phyloP scores from a whole-genome alignment of 30 jellyfish, hydroid and myxozoan genomes.

The Turritopsis dohrnii region DNA sequence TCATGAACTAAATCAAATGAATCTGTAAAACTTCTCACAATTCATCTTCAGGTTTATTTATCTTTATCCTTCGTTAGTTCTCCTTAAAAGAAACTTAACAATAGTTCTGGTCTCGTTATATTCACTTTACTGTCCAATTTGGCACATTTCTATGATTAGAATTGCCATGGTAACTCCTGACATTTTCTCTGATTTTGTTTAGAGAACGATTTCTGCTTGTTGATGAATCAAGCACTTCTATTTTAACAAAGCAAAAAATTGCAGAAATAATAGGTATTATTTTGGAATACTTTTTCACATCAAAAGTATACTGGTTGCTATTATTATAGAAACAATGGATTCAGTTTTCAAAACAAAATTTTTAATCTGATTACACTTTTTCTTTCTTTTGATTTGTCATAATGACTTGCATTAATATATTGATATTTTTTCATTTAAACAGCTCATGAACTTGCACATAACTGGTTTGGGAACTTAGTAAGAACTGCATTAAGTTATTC shows the following conservation, averaged over 20 bases:
- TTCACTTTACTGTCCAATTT: too few species aligned
- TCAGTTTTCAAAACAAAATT: not conserved
- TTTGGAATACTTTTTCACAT: not conserved
- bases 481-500: not conserved
- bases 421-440: not conserved
- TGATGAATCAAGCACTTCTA: constrained; percentile 73
- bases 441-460: constrained; percentile 68
- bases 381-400: too few species aligned
- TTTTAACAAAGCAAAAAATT: constrained; percentile 86
- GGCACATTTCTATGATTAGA: too few species aligned
- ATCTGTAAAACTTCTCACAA: too few species aligned
- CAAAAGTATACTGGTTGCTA: not conserved
- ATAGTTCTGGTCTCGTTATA: too few species aligned
- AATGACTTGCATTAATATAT: not conserved
- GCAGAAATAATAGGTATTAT: constrained; percentile 76
- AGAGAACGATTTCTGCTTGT: constrained; percentile 84
- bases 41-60: too few species aligned
- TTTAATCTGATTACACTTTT: too few species aligned
- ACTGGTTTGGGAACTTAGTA: constrained; percentile 96
- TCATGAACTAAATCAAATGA: too few species aligned
- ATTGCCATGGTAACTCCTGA: too few species aligned
- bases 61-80: too few species aligned
- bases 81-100: too few species aligned
- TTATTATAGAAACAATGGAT: not conserved
- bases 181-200: too few species aligned